Evolutionary conservation across 2,888 invertebrate species (phyloP).

Genomic region (Acleris holmiana): DNA sequence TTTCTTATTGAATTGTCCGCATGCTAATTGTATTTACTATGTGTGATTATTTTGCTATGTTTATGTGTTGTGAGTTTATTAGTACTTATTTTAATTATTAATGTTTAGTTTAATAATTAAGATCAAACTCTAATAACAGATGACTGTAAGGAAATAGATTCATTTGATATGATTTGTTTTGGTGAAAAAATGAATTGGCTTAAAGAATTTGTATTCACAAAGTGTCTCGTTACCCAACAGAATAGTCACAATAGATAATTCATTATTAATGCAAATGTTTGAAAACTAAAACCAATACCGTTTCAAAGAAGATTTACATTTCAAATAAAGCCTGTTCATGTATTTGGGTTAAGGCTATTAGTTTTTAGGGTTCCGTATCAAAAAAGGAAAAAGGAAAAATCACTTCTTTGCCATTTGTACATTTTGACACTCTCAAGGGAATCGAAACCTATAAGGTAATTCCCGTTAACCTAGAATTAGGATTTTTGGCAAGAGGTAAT

Average conservation of each 20-base stretch:
- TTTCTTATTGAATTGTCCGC: constrained; percentile 4
- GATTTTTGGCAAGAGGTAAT: too few species aligned
- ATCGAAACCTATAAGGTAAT: too few species aligned
- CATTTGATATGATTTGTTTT: too few species aligned
- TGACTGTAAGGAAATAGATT: too few species aligned
- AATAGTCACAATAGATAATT: background rate
- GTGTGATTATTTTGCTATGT: constrained; percentile 70
- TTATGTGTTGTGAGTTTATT: constrained; percentile 47
- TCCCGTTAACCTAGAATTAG: too few species aligned
- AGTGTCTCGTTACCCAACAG: background rate
- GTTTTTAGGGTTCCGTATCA: too few species aligned
- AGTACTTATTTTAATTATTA: constrained; percentile 19
- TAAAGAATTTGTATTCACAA: too few species aligned
- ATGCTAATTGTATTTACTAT: constrained; percentile 45
- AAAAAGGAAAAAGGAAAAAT: too few species aligned
- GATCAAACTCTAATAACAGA: background rate
- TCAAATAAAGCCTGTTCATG: background rate
- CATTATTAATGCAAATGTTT: constrained; percentile 4
- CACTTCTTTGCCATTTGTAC: too few species aligned
- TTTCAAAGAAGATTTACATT: constrained; percentile 23
- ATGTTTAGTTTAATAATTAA: background rate
- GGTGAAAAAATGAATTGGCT: too few species aligned
- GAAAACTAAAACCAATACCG: background rate
- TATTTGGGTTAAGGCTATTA: constrained; percentile 24
- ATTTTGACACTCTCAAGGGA: too few species aligned